Evolutionary conservation across 2,888 invertebrate species (phyloP).

Genomic region (Caenorhabditis macrosperma): DNA sequence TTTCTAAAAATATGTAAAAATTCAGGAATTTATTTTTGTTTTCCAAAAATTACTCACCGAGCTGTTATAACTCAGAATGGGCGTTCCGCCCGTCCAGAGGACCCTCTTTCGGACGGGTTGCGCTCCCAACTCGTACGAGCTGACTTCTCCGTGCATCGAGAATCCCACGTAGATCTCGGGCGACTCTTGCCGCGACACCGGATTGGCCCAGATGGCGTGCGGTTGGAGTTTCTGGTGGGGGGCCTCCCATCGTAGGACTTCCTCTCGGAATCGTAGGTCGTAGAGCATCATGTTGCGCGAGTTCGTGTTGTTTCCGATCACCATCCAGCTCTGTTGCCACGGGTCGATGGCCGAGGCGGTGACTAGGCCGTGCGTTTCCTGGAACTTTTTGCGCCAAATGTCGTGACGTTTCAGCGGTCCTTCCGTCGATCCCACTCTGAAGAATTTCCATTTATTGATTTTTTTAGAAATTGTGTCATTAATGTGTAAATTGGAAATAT

Average conservation of each 20-base stretch:
- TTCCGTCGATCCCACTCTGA: conserved; percentile 40
- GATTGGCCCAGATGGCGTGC: conserved; percentile 44
- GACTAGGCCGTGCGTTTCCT: conserved; percentile 61
- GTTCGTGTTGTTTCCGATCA: conserved; percentile 67
- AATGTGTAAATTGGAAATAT: no score
- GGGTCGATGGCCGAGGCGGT: conserved; percentile 75
- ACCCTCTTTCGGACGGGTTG: conserved; percentile 37
- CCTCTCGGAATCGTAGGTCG: conserved; percentile 72
- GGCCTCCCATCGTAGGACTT: conserved; percentile 54
- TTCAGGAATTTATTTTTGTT: no score
- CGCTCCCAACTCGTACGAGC: conserved; percentile 53
- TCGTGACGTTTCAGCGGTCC: conserved; percentile 63
- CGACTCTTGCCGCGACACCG: conserved; percentile 30
- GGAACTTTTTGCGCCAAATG: conserved; percentile 61
- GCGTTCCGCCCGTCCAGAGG: conserved; percentile 52
- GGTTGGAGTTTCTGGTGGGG: conserved; percentile 41
- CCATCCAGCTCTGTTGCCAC: conserved; percentile 76
- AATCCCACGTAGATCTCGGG: conserved; percentile 56
- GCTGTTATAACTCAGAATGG: conserved; percentile 34
- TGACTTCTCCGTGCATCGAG: conserved; percentile 58
- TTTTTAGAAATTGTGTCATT: no score
- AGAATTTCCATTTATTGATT: no score
- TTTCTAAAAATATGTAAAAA: no score
- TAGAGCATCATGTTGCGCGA: conserved; percentile 68
- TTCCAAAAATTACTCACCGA: no score